Evolutionary conservation across 1,140 invertebrate genomes (phyloP).

Genomic region (Drosophila simulans): DNA sequence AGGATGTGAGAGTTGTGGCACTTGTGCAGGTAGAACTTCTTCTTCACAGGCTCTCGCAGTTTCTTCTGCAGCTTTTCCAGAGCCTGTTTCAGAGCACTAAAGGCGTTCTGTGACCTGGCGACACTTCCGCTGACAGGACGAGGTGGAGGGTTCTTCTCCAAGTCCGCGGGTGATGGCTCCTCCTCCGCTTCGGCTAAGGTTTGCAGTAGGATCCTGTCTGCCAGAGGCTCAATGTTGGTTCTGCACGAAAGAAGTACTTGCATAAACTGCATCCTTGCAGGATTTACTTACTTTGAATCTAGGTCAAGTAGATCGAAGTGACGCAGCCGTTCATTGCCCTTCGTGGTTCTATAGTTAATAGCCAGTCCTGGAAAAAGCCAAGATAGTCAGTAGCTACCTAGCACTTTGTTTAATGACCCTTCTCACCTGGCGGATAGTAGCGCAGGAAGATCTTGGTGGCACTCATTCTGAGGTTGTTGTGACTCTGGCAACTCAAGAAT

Average conservation of each 20-base stretch:
- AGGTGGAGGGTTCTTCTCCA: background rate
- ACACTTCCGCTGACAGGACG: constrained; percentile 30
- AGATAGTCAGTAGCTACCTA: background rate
- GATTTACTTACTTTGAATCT: constrained; percentile 84
- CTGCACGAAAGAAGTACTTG: constrained; percentile 9
- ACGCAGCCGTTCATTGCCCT: constrained; percentile 82
- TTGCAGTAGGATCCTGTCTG: constrained; percentile 56
- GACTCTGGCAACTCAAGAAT: constrained; percentile 38
- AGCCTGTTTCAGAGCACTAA: constrained; percentile 83
- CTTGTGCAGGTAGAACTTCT: constrained; percentile 88
- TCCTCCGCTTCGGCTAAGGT: constrained; percentile 49
- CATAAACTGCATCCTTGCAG: too few relatives aligned
- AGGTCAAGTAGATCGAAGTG: constrained; percentile 89
- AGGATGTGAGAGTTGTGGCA: constrained; percentile 91
- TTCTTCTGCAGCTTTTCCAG: constrained; percentile 86
- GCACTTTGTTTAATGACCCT: background rate
- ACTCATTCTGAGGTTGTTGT: constrained; percentile 85
- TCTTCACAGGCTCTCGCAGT: constrained; percentile 85
- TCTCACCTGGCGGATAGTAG: constrained; percentile 88
- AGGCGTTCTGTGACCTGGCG: constrained; percentile 55
- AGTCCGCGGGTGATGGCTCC: background rate
- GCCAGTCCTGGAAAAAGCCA: constrained; percentile 61
- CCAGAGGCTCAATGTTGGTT: constrained; percentile 57
- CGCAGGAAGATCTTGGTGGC: constrained; percentile 88
- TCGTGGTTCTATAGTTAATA: constrained; percentile 84